These are phyloP conservation scores for Dryobota labecula DNA, from an alignment of 2,888 invertebrate species.

Conservation along the genomic window DNA sequence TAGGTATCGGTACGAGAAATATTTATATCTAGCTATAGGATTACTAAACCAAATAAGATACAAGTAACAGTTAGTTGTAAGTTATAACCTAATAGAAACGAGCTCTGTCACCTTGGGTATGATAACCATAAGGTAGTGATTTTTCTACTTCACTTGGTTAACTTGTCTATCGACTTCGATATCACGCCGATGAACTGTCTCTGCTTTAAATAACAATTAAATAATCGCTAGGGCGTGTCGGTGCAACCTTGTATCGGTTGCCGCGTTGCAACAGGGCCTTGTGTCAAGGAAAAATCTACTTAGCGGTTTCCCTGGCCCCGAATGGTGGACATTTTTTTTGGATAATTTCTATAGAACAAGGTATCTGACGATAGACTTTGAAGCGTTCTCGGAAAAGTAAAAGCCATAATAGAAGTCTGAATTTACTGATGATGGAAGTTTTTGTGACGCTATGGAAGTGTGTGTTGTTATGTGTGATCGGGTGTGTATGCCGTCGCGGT, in stretches of 20 bases:
- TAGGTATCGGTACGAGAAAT: slow-evolving; percentile 57
- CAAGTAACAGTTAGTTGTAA: slow-evolving; percentile 22
- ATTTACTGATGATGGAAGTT: slow-evolving; percentile 24
- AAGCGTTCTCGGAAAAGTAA: slow-evolving; percentile 28
- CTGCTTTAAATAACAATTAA: slow-evolving; percentile 88
- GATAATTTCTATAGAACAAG: slow-evolving; percentile 67
- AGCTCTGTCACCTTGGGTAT: slow-evolving; percentile 51
- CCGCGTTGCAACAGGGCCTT: slow-evolving; percentile 88
- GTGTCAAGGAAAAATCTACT: slow-evolving; percentile 90
- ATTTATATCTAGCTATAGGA: slow-evolving; percentile 69
- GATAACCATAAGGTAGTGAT: slow-evolving; percentile 44
- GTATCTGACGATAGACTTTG: slow-evolving; percentile 19
- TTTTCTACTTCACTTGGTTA: slow-evolving; percentile 68
- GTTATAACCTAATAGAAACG: slow-evolving; percentile 36
- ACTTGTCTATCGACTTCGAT: slow-evolving; percentile 70
- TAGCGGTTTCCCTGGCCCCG: slow-evolving; percentile 89
- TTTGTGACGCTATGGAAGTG: slow-evolving; percentile 36
- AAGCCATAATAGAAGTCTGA: slow-evolving; percentile 8
- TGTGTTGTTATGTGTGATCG: slow-evolving; percentile 47
- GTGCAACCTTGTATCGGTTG: slow-evolving; percentile 88
- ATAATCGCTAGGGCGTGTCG: slow-evolving; percentile 90
- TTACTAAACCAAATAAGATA: slow-evolving; percentile 41
- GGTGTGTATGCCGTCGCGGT: slow-evolving; percentile 52
- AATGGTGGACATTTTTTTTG: slow-evolving; percentile 74
- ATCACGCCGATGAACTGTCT: slow-evolving; percentile 77